Percentiles rank a stretch among this genome's conserved stretches.
phyloP scores from a whole-genome alignment of 1,140 invertebrate genomes.

The Trichogramma pretiosum region DNA sequence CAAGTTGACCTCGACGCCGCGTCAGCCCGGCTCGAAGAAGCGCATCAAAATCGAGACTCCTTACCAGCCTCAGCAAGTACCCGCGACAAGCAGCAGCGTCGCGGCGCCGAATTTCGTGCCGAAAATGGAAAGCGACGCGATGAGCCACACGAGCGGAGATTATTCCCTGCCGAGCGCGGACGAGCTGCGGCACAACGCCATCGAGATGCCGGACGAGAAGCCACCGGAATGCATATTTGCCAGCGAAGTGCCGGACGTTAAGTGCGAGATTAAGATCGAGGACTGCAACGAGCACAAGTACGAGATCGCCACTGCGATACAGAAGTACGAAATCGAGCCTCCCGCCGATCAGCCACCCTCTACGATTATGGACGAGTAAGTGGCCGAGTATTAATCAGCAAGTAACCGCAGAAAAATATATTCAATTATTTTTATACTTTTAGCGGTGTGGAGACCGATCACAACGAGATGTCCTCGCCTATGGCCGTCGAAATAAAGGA shows the following conservation, averaged over 20 bases:
- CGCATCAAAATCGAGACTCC: constrained; percentile 36
- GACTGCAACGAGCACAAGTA: neutral
- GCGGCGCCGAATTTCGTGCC: neutral
- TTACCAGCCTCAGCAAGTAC: constrained; percentile 20
- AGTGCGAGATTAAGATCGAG: constrained; percentile 9
- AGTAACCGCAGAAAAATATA: too few relatives aligned
- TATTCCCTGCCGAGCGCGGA: constrained; percentile 33
- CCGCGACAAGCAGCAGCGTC: constrained; percentile 21
- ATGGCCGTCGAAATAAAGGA: constrained; percentile 35
- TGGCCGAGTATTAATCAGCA: too few relatives aligned
- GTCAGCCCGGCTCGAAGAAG: constrained; percentile 33
- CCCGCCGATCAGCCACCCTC: constrained; percentile 9
- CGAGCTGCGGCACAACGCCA: constrained; percentile 29
- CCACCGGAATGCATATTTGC: constrained; percentile 9
- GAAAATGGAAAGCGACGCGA: constrained; percentile 35
- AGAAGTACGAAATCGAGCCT: constrained; percentile 10
- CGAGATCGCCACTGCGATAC: neutral
- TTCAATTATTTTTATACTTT: too few relatives aligned
- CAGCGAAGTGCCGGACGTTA: neutral
- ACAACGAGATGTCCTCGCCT: constrained; percentile 19
- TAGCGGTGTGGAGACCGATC: constrained; percentile 26
- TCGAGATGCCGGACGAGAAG: constrained; percentile 12
- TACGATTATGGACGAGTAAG: constrained; percentile 14
- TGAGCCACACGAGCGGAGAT: constrained; percentile 24
- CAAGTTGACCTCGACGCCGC: constrained; percentile 30